Conservation (phyloP, 2,888 invertebrate genomes). For the Epinotia ramella region DNA sequence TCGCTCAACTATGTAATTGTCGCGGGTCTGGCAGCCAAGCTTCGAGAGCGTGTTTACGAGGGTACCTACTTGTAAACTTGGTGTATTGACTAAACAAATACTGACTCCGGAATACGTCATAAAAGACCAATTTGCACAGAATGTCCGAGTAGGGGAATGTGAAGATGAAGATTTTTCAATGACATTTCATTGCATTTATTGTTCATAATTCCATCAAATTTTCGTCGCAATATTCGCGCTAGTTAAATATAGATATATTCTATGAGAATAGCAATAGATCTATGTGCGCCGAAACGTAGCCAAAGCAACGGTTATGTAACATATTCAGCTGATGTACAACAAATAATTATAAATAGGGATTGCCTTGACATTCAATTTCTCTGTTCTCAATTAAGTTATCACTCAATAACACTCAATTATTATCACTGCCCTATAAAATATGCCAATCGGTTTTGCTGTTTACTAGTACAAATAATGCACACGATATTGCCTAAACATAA, state of each 20-base stretch:
- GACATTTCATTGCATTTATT: not conserved
- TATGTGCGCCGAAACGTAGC: conserved; percentile 16
- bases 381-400: conserved; percentile 9
- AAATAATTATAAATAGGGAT: conserved; percentile 13
- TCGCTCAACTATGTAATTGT: conserved; percentile 44
- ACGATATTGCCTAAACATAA: not conserved
- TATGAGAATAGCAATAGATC: conserved; percentile 20
- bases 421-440: conserved; percentile 3
- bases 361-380: conserved; percentile 36
- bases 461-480: not conserved
- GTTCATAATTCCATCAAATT: not conserved
- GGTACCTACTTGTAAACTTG: not conserved
- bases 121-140: not conserved
- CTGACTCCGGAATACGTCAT: not conserved
- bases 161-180: not conserved
- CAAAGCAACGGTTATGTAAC: conserved; percentile 33
- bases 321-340: conserved; percentile 24
- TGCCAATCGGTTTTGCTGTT: not conserved
- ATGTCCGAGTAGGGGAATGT: not conserved
- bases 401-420: not conserved
- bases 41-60: conserved; percentile 17
- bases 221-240: not conserved
- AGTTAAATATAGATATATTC: not conserved
- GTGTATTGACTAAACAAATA: not conserved
- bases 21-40: conserved; percentile 8